Percentiles rank a stretch among this genome's conserved stretches.
These are phyloP conservation scores for Cotesia glomerata DNA, from an alignment of 1,140 invertebrate genomes.

Conservation along the genomic window DNA sequence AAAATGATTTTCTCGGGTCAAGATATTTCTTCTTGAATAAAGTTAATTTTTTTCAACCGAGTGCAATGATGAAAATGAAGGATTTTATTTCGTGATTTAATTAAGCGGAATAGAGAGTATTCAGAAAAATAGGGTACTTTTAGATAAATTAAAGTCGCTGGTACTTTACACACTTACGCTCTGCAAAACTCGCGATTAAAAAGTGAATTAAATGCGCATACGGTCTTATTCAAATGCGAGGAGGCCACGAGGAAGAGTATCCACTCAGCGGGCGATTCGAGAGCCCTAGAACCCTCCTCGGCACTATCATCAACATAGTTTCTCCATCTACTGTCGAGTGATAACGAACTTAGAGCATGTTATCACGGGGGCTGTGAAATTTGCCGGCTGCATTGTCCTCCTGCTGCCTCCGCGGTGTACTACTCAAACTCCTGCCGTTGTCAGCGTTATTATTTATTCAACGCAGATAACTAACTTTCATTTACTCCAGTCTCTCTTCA, in stretches of 20 bases:
- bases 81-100: too few relatives aligned
- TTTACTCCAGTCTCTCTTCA: neutral
- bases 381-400: conserved; percentile 29
- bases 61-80: too few relatives aligned
- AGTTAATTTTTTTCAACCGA: too few relatives aligned
- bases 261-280: neutral
- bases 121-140: too few relatives aligned
- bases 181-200: neutral
- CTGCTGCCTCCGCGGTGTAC: neutral
- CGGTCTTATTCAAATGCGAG: conserved; percentile 5
- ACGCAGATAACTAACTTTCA: conserved; percentile 13
- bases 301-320: conserved; percentile 3
- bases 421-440: neutral
- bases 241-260: neutral
- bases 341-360: conserved; percentile 40
- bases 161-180: too few relatives aligned
- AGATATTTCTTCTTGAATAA: too few relatives aligned
- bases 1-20: too few relatives aligned
- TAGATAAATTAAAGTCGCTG: too few relatives aligned
- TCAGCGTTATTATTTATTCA: conserved; percentile 32
- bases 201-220: conserved; percentile 5
- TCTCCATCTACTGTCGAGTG: conserved; percentile 28
- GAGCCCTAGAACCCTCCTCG: neutral
- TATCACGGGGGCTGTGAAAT: conserved; percentile 25
- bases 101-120: too few relatives aligned